Evolutionary conservation across 2,113 vertebrate species (phyloP).

Genomic region (Oreochromis tanganicae): DNA sequence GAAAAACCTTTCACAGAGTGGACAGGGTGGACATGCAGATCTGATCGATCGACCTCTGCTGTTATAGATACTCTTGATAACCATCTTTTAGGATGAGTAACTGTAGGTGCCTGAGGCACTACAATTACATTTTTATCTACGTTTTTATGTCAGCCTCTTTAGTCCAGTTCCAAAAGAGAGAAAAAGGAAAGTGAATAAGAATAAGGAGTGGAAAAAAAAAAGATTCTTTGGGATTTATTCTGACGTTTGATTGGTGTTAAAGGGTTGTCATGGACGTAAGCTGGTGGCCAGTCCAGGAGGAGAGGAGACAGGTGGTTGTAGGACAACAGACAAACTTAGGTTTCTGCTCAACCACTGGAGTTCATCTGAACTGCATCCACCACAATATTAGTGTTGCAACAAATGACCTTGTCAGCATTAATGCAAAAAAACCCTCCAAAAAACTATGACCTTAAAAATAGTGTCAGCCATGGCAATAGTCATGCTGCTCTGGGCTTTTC

Average conservation of each 20-base stretch:
- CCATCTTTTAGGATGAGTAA: slow-evolving; percentile 30
- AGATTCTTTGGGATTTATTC: slow-evolving; percentile 49
- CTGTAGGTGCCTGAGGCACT: neutral
- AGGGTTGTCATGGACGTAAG: slow-evolving; percentile 35
- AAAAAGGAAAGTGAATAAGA: neutral
- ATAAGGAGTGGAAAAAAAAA: neutral
- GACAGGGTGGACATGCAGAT: slow-evolving; percentile 7
- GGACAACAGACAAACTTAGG: neutral
- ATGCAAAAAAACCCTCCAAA: neutral
- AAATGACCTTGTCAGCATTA: slow-evolving; percentile 37
- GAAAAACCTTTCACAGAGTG: slow-evolving; percentile 16
- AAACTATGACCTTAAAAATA: slow-evolving; percentile 9
- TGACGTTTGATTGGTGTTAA: slow-evolving; percentile 22
- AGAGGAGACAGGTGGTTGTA: neutral
- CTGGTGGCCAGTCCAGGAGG: slow-evolving; percentile 20
- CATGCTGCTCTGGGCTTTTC: slow-evolving; percentile 56
- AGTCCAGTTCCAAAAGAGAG: slow-evolving; percentile 11
- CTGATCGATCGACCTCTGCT: neutral
- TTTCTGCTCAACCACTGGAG: slow-evolving; percentile 14
- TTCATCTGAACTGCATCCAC: slow-evolving; percentile 31
- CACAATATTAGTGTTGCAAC: slow-evolving; percentile 33
- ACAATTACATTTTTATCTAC: neutral
- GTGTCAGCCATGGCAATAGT: slow-evolving; percentile 40
- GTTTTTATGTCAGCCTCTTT: neutral
- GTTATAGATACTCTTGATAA: neutral